Base-by-base conservation (phyloP, 2,888 invertebrate genomes). In the Epirrita christyi region DNA sequence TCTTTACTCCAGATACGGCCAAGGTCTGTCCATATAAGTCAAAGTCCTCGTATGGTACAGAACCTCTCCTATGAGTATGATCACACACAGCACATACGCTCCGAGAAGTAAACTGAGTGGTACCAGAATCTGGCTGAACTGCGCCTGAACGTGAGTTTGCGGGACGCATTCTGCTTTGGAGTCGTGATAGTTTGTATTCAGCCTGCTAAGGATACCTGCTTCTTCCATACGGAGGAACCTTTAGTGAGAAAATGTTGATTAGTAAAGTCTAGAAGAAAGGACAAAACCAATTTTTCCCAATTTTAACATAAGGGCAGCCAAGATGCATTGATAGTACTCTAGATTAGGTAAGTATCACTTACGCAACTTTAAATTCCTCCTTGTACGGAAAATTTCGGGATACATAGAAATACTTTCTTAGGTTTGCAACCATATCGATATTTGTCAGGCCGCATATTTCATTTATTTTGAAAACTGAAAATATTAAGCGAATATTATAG, bases 331-430 rank as follows among this genome's bases (percentile, higher is more conserved):
- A n/a, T n/a, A n/a, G n/a, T n/a, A n/a, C n/a, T n/a, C n/a, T n/a
- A n/a, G n/a, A n/a, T n/a, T n/a, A 21, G 21, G 21, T 21, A 21
- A 7, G 7, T 2, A 7, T 8, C 42, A 71, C 80, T 68, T 63
- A 89, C 90, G 86, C 84, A 44, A 85, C 71, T 73, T 85, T 87
- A 13, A 89, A 78, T 49, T 84, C 61, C 56, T 88, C 83, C 50
- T 72, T 79, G 52, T 79, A 80, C 3, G 63, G 59, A 58, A 88
- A 88, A 0, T 66, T 46, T 55, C 77, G 83, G 0, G 82, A 76
- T 0, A 83, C 78, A 42, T 78, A 81, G 1, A 88, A 73, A 59
- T 82, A 88, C 62, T 82, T 81, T 55, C 75, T 78, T 0, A 86
- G 72, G 6, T 78, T 73, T 0, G 80, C 68, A 21, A 76, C 73